Conservation (phyloP, 2,113 vertebrate genomes). For the Boulengeromyrus knoepffleri region DNA sequence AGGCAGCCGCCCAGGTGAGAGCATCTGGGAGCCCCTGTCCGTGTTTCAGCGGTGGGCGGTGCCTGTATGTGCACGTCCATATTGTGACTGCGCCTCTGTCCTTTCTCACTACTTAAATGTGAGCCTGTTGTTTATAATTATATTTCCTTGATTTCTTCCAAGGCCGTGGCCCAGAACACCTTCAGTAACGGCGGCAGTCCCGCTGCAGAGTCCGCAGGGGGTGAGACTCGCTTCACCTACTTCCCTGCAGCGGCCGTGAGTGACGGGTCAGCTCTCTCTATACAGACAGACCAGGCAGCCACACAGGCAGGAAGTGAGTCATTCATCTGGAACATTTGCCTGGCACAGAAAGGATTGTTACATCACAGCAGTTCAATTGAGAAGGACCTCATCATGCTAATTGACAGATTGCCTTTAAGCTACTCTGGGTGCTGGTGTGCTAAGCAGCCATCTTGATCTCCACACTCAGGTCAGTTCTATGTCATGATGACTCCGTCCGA, state of each 20-base stretch:
- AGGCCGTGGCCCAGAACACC: constrained; percentile 81
- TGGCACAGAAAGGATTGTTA: not conserved
- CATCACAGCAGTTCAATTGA: not conserved
- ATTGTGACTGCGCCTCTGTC: not conserved
- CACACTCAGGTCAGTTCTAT: constrained; percentile 74
- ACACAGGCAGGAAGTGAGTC: constrained; percentile 72
- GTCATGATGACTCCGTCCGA: constrained; percentile 87
- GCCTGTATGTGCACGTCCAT: not conserved
- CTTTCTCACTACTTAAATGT: not conserved
- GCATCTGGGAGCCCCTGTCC: constrained; percentile 7
- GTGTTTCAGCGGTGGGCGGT: constrained; percentile 8
- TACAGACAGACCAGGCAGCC: constrained; percentile 73
- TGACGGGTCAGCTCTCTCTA: constrained; percentile 72
- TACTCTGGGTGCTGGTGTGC: not conserved
- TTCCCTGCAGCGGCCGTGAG: constrained; percentile 76
- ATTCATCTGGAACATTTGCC: not conserved
- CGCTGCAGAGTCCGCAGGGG: constrained; percentile 67
- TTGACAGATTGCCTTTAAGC: not conserved
- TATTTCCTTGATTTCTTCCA: constrained; percentile 32
- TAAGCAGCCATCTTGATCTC: not conserved
- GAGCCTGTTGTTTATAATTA: not conserved
- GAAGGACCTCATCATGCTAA: not conserved
- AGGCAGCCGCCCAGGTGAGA: constrained; percentile 76
- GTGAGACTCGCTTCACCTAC: constrained; percentile 78
- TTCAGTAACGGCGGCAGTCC: constrained; percentile 84